phyloP scores from a whole-genome alignment of 2,888 invertebrate genomes.

The Cryptus viduatorius region DNA sequence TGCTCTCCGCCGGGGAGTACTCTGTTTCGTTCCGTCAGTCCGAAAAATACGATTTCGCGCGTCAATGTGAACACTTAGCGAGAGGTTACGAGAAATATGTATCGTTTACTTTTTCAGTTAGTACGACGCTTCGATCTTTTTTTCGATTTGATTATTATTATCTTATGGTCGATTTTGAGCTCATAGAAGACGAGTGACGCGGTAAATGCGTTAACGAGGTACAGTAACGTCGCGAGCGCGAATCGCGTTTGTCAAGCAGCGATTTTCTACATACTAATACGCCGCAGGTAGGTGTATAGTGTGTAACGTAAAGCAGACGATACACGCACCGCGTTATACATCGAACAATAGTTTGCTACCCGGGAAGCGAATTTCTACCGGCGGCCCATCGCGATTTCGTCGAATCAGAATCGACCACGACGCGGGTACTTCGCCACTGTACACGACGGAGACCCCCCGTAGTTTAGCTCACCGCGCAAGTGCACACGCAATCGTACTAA shows the following conservation, averaged over 20 bases:
- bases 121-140: not conserved
- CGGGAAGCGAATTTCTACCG: constrained; percentile 31
- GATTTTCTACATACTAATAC: not conserved
- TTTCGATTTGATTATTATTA: not conserved
- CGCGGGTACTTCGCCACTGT: constrained; percentile 18
- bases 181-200: not conserved
- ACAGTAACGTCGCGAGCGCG: not conserved
- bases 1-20: not conserved
- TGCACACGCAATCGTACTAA: constrained; percentile 42
- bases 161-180: not conserved
- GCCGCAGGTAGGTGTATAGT: not conserved
- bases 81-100: not conserved
- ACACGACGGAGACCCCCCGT: not conserved
- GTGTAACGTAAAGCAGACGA: not conserved
- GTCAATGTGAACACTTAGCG: not conserved
- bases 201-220: not conserved
- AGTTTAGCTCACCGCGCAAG: constrained; percentile 41
- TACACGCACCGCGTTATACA: not conserved
- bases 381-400: constrained; percentile 55
- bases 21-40: not conserved
- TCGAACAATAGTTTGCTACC: constrained; percentile 30
- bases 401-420: constrained; percentile 79
- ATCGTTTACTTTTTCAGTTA: not conserved
- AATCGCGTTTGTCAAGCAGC: not conserved
- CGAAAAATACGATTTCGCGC: constrained; percentile 1